Evolutionary conservation across 2,888 invertebrate species (phyloP), one percentile per base, ranked within the genome.

Genomic region (Polyommatus icarus): DNA sequence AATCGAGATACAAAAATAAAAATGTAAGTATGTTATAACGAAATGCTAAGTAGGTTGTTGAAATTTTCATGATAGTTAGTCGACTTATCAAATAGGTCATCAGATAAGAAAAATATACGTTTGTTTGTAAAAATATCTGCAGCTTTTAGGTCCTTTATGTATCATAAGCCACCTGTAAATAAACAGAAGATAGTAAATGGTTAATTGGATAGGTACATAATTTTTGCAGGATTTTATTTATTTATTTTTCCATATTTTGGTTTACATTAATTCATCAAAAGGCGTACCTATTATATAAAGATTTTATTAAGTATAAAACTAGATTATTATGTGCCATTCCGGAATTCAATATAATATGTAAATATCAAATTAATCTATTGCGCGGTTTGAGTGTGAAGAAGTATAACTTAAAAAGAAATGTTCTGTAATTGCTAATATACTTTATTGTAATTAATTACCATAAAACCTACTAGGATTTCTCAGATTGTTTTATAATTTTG

Each of bases 61-160:
- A 67, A 32, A 67, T 67, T 32, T 67, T 67, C 29, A 67, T 29
- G 18, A 15, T 67, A 29, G 15, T 24, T 36, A 36, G 6, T 36
- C 32, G 32, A 32, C 61, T 61, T 67, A 67, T 67, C 67, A 67
- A 67, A 29, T 32, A 29, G 67, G 67, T 32, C 67, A 67, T 32
- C 67, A 32, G 29, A 67, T 67, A 67, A 32, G 67, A 29, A 67
- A 61, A 67, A 32, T 67, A 67, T 15, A 6, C 29, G 15, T 67
- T 6, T 67, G 6, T 67, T 67, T 32, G 32, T 67, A 32, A 67
- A 67, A 67, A 67, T 18, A 67, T 67, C 61, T 67, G 67, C 24
- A 24, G 24, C 29, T 67, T 67, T 32, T 29, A 67, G 67, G 67
- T 32, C 15, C 29, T 67, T 67, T 67, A 67, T 29, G 15, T 24